Evolutionary conservation across 2,113 vertebrate species (phyloP).

Genomic region (Gasterosteus aculeatus): DNA sequence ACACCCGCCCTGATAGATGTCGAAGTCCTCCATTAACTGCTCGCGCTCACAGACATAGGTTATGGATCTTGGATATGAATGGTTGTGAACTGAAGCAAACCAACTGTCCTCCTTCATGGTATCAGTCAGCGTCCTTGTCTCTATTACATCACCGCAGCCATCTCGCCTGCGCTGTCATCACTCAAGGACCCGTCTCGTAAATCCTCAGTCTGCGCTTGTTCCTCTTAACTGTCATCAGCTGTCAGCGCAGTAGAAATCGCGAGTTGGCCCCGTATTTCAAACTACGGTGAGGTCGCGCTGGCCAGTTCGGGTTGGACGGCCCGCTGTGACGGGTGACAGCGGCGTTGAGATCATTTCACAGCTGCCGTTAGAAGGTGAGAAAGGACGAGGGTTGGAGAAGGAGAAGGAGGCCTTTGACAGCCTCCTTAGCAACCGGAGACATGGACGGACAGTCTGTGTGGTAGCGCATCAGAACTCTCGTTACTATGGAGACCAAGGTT

Average conservation of each 20-base stretch:
- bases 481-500: constrained; percentile 32
- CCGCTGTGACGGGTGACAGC: constrained; percentile 66
- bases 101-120: constrained; percentile 45
- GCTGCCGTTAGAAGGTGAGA: constrained; percentile 37
- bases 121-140: constrained; percentile 67
- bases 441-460: not conserved
- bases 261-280: constrained; percentile 67
- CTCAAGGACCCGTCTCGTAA: constrained; percentile 72
- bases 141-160: constrained; percentile 62
- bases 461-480: not conserved
- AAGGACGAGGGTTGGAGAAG: constrained; percentile 1
- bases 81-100: constrained; percentile 53
- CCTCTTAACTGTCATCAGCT: constrained; percentile 75
- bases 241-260: constrained; percentile 62
- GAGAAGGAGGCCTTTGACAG: constrained; percentile 5
- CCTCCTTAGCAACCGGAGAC: not conserved
- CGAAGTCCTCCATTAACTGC: constrained; percentile 48
- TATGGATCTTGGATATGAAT: constrained; percentile 58
- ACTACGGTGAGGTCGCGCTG: constrained; percentile 34
- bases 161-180: constrained; percentile 68
- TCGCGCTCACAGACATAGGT: constrained; percentile 28
- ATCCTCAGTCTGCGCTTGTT: constrained; percentile 66
- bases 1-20: constrained; percentile 12
- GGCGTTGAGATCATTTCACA: constrained; percentile 50
- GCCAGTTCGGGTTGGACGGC: constrained; percentile 56